phyloP scores from a whole-genome alignment of 2,113 vertebrate genomes.

The Sitta europaea region DNA sequence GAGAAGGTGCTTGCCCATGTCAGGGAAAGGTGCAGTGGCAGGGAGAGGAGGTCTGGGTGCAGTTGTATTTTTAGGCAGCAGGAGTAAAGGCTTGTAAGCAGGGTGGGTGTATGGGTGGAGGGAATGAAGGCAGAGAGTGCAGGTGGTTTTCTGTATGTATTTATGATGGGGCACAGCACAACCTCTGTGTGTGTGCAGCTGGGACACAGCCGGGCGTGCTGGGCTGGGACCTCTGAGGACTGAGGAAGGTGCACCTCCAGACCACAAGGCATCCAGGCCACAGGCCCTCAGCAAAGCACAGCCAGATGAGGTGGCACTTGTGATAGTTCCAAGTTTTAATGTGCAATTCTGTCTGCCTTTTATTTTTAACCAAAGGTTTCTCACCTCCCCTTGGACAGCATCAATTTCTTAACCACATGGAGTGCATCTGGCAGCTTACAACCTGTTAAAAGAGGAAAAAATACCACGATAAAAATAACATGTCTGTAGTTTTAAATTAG shows the following conservation, averaged over 20 bases:
- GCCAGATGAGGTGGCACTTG: background rate
- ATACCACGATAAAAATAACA: background rate
- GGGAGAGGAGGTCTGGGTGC: background rate
- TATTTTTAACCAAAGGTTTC: background rate
- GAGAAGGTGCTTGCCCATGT: background rate
- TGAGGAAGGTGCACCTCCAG: background rate
- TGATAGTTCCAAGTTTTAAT: background rate
- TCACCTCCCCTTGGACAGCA: background rate
- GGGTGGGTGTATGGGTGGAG: background rate
- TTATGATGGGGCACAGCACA: background rate
- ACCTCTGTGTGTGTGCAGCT: background rate
- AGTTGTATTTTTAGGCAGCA: background rate
- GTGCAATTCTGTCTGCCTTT: background rate
- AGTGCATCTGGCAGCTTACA: background rate
- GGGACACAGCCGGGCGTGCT: rapidly evolving
- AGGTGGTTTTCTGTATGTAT: background rate
- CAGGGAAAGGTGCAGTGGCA: background rate
- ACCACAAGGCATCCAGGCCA: background rate
- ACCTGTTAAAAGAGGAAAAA: background rate
- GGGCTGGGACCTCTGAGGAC: background rate
- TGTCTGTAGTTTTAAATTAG: constrained; percentile 22
- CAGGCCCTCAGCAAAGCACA: background rate
- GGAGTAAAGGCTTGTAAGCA: background rate
- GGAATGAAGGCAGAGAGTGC: background rate
- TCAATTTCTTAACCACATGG: background rate